These are phyloP conservation scores for Urocolius indicus DNA, from an alignment of 2,113 vertebrate genomes.

Conservation along the genomic window DNA sequence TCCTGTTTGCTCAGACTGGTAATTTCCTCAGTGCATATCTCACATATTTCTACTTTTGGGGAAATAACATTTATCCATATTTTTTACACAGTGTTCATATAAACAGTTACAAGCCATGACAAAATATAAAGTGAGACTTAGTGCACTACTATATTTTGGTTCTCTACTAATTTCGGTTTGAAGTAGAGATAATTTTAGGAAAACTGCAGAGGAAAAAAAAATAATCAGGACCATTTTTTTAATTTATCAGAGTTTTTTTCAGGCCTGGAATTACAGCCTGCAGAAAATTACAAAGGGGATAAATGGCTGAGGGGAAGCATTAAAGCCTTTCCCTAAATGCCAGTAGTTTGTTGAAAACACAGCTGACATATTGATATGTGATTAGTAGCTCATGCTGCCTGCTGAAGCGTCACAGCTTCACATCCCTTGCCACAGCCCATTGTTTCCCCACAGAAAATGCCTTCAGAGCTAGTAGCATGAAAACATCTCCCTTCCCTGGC, in stretches of 20 bases:
- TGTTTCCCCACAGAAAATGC: not conserved
- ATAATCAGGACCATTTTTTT: not conserved
- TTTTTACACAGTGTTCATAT: slow-evolving; percentile 42
- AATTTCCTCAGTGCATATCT: slow-evolving; percentile 34
- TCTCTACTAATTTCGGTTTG: slow-evolving; percentile 6
- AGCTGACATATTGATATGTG: not conserved
- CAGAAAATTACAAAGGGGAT: not conserved
- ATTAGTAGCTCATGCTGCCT: not conserved
- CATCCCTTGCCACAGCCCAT: not conserved
- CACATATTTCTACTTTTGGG: slow-evolving; percentile 42
- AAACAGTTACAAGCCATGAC: slow-evolving; percentile 40
- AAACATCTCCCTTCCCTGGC: not conserved
- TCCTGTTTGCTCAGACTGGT: slow-evolving; percentile 51
- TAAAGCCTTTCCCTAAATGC: not conserved
- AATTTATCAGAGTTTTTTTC: not conserved
- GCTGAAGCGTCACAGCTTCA: not conserved
- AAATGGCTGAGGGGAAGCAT: not conserved
- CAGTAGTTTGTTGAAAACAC: not conserved
- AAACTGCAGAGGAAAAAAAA: not conserved
- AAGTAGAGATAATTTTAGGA: not conserved
- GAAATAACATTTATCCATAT: slow-evolving; percentile 46
- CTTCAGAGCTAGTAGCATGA: not conserved
- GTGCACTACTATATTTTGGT: slow-evolving; percentile 35
- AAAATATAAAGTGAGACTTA: slow-evolving; percentile 50
- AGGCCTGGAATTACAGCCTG: not conserved